These are phyloP conservation scores for Trididemnum miniatum DNA, from an alignment of 23 tunicate genomes.

Conservation along the genomic window DNA sequence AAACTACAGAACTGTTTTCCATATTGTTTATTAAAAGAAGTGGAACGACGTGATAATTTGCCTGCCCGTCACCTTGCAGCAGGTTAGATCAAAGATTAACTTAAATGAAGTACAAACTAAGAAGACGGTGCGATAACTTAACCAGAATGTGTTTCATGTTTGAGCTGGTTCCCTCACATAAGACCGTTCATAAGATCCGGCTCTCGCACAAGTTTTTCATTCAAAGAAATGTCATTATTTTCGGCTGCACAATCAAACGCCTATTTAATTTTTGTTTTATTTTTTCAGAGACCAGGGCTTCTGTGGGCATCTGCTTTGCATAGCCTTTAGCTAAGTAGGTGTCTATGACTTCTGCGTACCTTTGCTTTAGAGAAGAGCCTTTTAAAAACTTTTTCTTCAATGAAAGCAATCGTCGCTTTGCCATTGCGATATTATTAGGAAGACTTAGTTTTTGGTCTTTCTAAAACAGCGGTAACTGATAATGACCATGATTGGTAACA, in stretches of 20 bases:
- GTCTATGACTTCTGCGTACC: not conserved
- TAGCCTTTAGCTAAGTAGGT: not conserved
- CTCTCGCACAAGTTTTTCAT: not conserved
- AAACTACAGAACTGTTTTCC: too few relatives aligned
- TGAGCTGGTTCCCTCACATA: too few relatives aligned
- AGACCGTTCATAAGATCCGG: not conserved
- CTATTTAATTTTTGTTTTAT: not conserved
- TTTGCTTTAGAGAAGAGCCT: not conserved
- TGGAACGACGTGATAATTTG: too few relatives aligned
- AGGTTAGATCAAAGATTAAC: too few relatives aligned
- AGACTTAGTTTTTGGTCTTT: not conserved
- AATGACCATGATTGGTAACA: not conserved
- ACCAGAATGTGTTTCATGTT: too few relatives aligned
- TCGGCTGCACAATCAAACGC: not conserved
- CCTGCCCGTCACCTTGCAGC: too few relatives aligned
- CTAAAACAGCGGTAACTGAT: not conserved
- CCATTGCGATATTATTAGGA: not conserved
- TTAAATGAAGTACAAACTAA: too few relatives aligned
- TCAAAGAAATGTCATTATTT: not conserved
- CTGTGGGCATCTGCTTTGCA: not conserved
- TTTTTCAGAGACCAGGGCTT: not conserved
- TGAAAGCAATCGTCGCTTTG: not conserved
- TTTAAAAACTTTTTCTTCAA: not conserved
- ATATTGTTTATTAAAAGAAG: too few relatives aligned
- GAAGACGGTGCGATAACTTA: too few relatives aligned